phyloP scores from a whole-genome alignment of 2,888 invertebrate genomes.

The Scaptomyza cyrtandrae region DNA sequence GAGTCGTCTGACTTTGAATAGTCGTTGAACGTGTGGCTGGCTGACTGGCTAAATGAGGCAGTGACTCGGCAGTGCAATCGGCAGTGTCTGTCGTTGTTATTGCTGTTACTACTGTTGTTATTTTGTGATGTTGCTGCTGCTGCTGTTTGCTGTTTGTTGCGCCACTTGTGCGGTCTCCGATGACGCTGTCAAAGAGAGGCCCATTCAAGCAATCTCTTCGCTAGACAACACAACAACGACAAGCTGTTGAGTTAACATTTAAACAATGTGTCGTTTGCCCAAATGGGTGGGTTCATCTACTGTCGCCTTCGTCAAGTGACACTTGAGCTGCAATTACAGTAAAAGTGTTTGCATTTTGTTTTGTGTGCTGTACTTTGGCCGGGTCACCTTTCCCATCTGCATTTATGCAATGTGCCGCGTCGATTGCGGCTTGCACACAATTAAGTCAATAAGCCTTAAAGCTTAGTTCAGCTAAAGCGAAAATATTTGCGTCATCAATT shows the following conservation, averaged over 20 bases:
- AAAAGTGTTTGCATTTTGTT: slow-evolving; percentile 35
- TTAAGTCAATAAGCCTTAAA: slow-evolving; percentile 5
- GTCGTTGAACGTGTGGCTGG: slow-evolving; percentile 29
- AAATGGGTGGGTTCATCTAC: slow-evolving; percentile 30
- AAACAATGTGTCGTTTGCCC: slow-evolving; percentile 16
- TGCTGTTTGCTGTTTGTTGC: slow-evolving; percentile 43
- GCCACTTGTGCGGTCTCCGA: slow-evolving; percentile 68
- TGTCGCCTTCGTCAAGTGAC: slow-evolving; percentile 26
- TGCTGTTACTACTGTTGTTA: slow-evolving; percentile 15
- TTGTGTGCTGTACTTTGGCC: slow-evolving; percentile 6
- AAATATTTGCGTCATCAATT: slow-evolving; percentile 13
- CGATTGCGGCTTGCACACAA: slow-evolving; percentile 4
- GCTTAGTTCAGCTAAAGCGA: neutral
- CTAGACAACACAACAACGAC: slow-evolving; percentile 24
- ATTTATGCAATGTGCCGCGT: slow-evolving; percentile 8
- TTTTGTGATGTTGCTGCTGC: slow-evolving; percentile 15
- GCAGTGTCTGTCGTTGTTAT: slow-evolving; percentile 4
- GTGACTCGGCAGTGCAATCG: slow-evolving; percentile 42
- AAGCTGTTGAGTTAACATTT: slow-evolving; percentile 39
- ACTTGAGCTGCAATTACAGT: slow-evolving; percentile 55
- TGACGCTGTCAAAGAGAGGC: slow-evolving; percentile 34
- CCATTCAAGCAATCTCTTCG: slow-evolving; percentile 33
- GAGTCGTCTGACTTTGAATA: slow-evolving; percentile 30
- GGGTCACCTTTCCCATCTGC: neutral
- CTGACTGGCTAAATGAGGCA: slow-evolving; percentile 44